Evolutionary conservation across 2,113 vertebrate species (phyloP).

Genomic region (Bubalus kerabau): DNA sequence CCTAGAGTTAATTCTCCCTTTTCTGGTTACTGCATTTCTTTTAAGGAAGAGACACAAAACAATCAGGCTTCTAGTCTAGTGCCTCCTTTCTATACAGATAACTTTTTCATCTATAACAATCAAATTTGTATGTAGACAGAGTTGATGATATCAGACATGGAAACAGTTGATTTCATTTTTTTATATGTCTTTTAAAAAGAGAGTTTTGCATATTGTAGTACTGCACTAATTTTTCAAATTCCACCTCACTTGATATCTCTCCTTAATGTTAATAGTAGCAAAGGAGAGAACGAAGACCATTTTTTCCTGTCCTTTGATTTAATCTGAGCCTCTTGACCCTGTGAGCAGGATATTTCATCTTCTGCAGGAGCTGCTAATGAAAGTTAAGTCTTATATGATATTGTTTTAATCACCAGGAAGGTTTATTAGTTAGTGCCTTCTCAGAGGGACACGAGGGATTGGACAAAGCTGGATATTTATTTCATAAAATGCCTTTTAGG

Average conservation of each 20-base stretch:
- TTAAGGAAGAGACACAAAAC: slow-evolving; percentile 7
- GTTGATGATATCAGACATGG: not conserved
- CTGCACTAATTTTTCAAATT: not conserved
- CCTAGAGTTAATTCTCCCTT: not conserved
- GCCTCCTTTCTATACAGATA: not conserved
- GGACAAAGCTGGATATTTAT: slow-evolving; percentile 24
- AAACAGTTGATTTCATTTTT: not conserved
- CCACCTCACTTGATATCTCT: not conserved
- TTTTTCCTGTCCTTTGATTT: slow-evolving; percentile 42
- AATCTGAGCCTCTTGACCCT: slow-evolving; percentile 15
- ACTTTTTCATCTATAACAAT: not conserved
- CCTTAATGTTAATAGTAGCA: not conserved
- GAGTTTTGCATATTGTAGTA: not conserved
- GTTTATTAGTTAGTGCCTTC: slow-evolving; percentile 33
- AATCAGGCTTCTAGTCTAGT: not conserved
- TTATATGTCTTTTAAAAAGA: not conserved
- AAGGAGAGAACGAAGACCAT: not conserved
- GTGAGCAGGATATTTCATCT: slow-evolving; percentile 19
- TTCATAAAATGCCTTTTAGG: slow-evolving; percentile 42
- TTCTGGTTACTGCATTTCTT: slow-evolving; percentile 4
- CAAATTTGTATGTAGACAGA: not conserved
- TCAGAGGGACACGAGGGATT: not conserved
- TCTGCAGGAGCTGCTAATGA: slow-evolving; percentile 33
- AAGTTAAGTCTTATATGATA: slow-evolving; percentile 25
- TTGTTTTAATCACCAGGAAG: slow-evolving; percentile 37